Evolutionary conservation across 2,113 vertebrate genomes (phyloP).

Genomic region (Corythoichthys intestinalis): DNA sequence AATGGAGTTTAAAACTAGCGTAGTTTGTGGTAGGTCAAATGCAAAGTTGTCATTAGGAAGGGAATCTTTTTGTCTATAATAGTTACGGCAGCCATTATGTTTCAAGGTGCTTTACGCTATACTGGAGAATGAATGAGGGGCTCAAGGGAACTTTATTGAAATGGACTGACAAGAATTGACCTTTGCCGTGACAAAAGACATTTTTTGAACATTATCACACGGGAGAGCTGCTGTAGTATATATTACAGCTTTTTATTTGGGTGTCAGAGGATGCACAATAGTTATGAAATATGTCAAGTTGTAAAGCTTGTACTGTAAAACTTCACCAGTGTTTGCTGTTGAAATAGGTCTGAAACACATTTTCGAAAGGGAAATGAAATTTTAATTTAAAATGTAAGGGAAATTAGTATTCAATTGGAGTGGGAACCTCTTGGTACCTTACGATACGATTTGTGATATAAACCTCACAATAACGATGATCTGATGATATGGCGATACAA

Average conservation of each 20-base stretch:
- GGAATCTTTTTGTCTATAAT: neutral
- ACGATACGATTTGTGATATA: too few relatives aligned
- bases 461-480: too few relatives aligned
- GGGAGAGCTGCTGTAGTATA: neutral
- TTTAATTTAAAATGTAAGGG: too few relatives aligned
- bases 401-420: too few relatives aligned
- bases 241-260: neutral
- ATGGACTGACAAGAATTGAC: neutral
- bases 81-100: neutral
- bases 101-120: neutral
- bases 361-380: too few relatives aligned
- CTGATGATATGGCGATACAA: too few relatives aligned
- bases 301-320: neutral
- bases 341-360: neutral
- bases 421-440: too few relatives aligned
- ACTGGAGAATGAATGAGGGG: neutral
- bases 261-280: neutral
- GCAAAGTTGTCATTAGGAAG: neutral
- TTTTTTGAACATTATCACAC: neutral
- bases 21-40: conserved; percentile 1
- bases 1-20: conserved; percentile 11
- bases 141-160: conserved; percentile 1
- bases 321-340: neutral
- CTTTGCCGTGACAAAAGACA: neutral
- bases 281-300: neutral